phyloP scores from a whole-genome alignment of 2,797 vertebrate species.

The Micrastur ruficollis region DNA sequence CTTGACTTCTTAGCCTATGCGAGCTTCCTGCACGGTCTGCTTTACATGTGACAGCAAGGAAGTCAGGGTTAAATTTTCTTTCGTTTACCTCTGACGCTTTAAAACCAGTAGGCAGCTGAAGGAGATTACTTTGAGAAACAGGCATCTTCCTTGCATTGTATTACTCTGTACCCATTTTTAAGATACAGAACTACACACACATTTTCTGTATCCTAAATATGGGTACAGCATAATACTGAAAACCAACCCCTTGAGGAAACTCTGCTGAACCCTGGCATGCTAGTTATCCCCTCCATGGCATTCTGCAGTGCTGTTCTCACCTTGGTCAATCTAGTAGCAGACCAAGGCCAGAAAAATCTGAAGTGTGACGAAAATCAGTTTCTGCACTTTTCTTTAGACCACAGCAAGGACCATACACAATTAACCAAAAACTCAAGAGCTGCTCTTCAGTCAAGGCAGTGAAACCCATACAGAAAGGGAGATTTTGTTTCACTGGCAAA shows the following conservation, averaged over 20 bases:
- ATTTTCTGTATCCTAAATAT: neutral
- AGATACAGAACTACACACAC: neutral
- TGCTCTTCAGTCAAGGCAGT: neutral
- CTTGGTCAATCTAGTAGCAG: neutral
- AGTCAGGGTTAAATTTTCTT: neutral
- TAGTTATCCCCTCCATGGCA: neutral
- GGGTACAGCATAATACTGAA: neutral
- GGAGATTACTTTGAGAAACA: neutral
- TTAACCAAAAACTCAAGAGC: neutral
- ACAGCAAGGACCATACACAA: neutral
- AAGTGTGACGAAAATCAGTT: neutral
- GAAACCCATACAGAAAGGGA: neutral
- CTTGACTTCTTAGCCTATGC: neutral
- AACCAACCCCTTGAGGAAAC: neutral
- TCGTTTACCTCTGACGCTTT: neutral
- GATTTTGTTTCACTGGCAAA: neutral
- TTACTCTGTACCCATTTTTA: neutral
- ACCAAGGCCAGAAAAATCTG: neutral
- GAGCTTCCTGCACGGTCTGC: neutral
- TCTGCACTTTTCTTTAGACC: neutral
- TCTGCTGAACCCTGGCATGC: neutral
- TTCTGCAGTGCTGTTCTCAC: neutral
- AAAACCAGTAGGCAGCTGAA: neutral
- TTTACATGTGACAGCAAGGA: neutral
- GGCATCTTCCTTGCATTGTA: neutral